Evolutionary conservation across 2,797 vertebrate species (phyloP).

Genomic region (Sebastiscus tertius): DNA sequence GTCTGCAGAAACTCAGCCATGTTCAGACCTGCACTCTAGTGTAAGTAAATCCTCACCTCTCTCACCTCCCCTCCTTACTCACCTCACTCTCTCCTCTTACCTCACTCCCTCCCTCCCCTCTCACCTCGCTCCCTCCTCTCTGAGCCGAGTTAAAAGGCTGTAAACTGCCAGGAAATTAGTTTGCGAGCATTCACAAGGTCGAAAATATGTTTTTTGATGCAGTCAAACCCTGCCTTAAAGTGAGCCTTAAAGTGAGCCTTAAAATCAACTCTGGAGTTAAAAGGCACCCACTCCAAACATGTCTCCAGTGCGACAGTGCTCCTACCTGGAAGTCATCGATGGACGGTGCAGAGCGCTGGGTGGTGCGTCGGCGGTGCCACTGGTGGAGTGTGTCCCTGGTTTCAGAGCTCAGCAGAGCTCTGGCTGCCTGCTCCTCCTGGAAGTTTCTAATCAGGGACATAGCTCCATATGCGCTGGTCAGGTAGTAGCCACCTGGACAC

Average conservation of each 20-base stretch:
- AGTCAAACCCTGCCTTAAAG: background rate
- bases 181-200: fast-evolving
- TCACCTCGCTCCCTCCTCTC: no score
- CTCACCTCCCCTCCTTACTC: no score
- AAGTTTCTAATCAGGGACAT: constrained; percentile 94
- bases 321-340: constrained; percentile 95
- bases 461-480: constrained; percentile 93
- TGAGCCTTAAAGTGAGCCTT: no score
- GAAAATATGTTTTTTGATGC: background rate
- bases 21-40: no score
- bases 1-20: no score
- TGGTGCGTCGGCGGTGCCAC: constrained; percentile 92
- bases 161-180: background rate
- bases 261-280: no score
- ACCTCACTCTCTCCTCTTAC: no score
- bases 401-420: constrained; percentile 85
- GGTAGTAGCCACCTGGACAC: constrained; percentile 91
- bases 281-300: background rate
- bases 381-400: constrained; percentile 91
- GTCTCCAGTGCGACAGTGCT: background rate
- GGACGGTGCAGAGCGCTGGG: constrained; percentile 86
- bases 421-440: constrained; percentile 92
- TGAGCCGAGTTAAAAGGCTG: background rate
- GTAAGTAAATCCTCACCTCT: no score
- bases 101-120: no score